Evolutionary conservation across 2,888 invertebrate species (phyloP), one percentile per base, ranked within the genome.

Genomic region (Drosophila maculinotata): DNA sequence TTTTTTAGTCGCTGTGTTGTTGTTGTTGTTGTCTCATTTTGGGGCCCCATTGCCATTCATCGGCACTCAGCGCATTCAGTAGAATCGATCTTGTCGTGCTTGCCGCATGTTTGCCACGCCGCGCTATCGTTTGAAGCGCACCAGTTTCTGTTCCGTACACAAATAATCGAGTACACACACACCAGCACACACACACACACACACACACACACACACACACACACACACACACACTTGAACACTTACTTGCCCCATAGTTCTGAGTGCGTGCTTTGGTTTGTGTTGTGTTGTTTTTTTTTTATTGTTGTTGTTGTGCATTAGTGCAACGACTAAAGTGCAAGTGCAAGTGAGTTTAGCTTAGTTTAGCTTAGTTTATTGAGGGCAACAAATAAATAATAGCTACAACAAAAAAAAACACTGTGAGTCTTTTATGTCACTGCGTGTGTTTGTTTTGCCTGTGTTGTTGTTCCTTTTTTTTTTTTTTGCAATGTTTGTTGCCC

Each of bases 61-160:
- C 67, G 59, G 59, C 47, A 63, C 47, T 69, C 60, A 20, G 58
- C 52, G 76, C 73, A 68, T 83, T 90, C 88, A 90, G 90, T 90
- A 90, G 90, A 90, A 90, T 89, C 87, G 90, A 90, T 90, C 90
- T 90, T 89, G 90, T 90, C 90, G 90, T 81, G 82, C 83, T 77
- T 86, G 87, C 83, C 87, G 86, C 80, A 84, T 89, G 87, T 62
- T 78, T 49, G 25, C 30, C 60, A 59, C 25, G 56, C 68, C 70
- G 79, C 77, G 75, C 75, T 45, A 65, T 38, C 68, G 51, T 63
- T 69, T 47, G 36, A 42, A 54, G 57, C 45, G 39, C 56, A 54
- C 31, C 39, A 39, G 17, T 38, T 31, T 35, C 9, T 14, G 42
- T 33, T 28, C 26, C 25, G 20, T 51, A 59, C 44, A 41, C 42